Base-by-base conservation (phyloP, 2,888 invertebrate species). In the Dorcus parallelipipedus region DNA sequence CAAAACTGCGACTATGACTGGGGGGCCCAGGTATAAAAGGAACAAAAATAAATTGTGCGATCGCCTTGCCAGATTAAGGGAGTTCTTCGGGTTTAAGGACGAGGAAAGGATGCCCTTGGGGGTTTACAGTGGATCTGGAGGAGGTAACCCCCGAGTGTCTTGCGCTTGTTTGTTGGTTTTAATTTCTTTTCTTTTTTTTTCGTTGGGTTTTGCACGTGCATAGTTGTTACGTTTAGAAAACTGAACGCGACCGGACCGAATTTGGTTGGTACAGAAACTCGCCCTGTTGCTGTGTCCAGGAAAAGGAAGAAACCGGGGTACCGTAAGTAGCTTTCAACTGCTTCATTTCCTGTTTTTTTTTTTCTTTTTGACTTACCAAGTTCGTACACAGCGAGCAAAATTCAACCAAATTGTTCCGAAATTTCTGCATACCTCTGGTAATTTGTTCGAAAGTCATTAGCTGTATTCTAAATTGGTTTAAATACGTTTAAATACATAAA, bases 191-290 rank as follows among this genome's bases (percentile, higher is more conserved):
- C 62, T 54, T 67, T 66, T 65, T 61, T 58, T 51, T 66, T 63
- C 61, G 54, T 65, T 64, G 64, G 67, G 70, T 71, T 71, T 74
- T 71, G 77, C 78, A 78, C 77, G 73, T 57, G 68, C 26, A 33
- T 33, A 33, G 26, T 49, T 55, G 91, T 92, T 80, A 91, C 92
- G 71, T 93, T 91, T 86, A 92, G 91, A 86, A 89, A 89, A 78
- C 73, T 77, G 68, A 73, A 70, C 57, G 67, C 73, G n/a, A 60
- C 70, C 51, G 62, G 72, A 60, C 50, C 60, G 49, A 56, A 53
- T 38, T 40, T 48, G 41, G 50, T 39, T 39, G 45, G 33, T 45
- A 49, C 20, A 56, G 49, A 17, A 38, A 45, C 20, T 47, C 62
- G 26, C 38, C 55, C 23, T 62, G 62, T 64, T 72, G 69, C 70